Evolutionary conservation across 2,888 invertebrate species (phyloP).

Genomic region (Dusona sp.): DNA sequence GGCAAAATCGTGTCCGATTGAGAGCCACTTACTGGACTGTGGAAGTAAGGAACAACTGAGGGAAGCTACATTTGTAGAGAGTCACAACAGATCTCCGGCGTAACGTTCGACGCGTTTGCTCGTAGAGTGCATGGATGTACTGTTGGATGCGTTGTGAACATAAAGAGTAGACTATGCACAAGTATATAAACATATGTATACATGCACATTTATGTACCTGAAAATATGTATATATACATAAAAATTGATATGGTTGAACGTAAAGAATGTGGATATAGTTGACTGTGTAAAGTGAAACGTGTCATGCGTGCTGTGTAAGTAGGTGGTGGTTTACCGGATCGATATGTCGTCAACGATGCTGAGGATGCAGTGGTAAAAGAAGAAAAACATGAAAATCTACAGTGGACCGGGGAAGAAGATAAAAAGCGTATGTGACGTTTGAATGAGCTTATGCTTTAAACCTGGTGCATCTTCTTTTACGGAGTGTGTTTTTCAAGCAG

Average conservation of each 20-base stretch:
- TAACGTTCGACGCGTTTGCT: constrained; percentile 28
- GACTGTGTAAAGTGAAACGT: constrained; percentile 70
- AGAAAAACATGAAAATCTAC: constrained; percentile 23
- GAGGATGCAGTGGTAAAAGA: constrained; percentile 45
- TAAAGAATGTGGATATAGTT: constrained; percentile 48
- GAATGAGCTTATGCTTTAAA: constrained; percentile 31
- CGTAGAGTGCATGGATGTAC: constrained; percentile 5
- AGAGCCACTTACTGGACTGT: constrained; percentile 6
- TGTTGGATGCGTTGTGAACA: constrained; percentile 41
- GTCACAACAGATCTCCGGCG: constrained; percentile 27
- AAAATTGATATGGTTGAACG: constrained; percentile 24
- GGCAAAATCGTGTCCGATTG: not conserved
- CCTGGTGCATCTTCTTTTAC: not conserved
- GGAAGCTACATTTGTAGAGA: constrained; percentile 14
- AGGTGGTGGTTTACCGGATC: constrained; percentile 69
- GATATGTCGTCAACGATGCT: constrained; percentile 59
- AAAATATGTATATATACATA: not conserved
- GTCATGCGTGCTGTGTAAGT: constrained; percentile 72
- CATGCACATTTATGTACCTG: not conserved
- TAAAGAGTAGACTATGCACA: not conserved
- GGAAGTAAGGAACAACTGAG: constrained; percentile 20
- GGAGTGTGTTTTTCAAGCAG: not conserved
- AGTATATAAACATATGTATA: constrained; percentile 1
- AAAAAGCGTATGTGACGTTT: constrained; percentile 45
- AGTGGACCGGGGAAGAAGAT: constrained; percentile 8